Base-by-base conservation (phyloP, 1,140 invertebrate species). In the Gryon sp. region DNA sequence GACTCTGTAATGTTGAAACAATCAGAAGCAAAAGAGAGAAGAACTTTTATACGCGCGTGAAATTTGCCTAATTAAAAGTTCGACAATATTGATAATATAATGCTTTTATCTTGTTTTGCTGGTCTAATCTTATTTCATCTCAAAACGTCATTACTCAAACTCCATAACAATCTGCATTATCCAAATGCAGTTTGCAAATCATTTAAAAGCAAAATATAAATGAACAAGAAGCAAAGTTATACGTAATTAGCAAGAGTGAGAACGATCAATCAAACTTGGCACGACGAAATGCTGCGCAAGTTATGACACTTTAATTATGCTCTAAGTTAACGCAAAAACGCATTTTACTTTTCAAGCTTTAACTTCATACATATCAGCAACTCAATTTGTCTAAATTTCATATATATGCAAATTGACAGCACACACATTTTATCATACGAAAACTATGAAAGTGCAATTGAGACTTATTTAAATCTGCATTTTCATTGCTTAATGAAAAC, bases 391-490 rank as follows among this genome's bases (percentile, higher is more conserved):
- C 18, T 20, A 59, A 45, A 59, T 59, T 45, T 34, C 32, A 59
- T 59, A 45, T 45, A 26, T 59, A 59, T 59, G 40, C 20, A 59
- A 59, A 59, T 59, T 8, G 19, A 28, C 8, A 19, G 0, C 14
- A 15, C 22, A 38, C n/a, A 32, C 18, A 59, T 38, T 32, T 32
- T 59, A 28, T 59, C 18, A 16, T 40, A 16, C n/a, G n/a, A n/a
- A 12, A 30, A 43, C 38, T 43, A 52, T 45, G 14, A 59, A 45
- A 59, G 32, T 18, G 24, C 40, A 19, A 59, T 45, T 45, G 14
- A 59, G 32, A 45, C 19, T 59, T 59, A 43, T 34, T 34, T 59
- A 2, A 22, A 59, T 59, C 18, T 59, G 40, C 55, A 59, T 59
- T 59, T 45, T 15, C 36, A 59, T 59, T 45, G 40, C 55, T 9